Base-by-base conservation (phyloP, 2,797 vertebrate species). In the Anableps anableps region DNA sequence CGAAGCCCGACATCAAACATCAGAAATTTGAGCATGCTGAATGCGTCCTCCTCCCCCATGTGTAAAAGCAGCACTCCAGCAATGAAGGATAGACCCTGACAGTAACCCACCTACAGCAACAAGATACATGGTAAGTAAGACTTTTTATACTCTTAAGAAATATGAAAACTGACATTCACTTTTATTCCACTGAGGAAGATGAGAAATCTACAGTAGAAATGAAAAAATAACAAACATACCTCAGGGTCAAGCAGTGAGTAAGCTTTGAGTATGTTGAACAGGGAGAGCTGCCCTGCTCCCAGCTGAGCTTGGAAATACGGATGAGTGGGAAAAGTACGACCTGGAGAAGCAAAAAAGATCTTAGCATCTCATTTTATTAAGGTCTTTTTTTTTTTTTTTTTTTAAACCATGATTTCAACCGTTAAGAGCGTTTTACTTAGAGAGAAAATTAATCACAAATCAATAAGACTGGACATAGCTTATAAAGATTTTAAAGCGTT, bases 201-300 rank as follows among this genome's bases (percentile, higher is more conserved):
- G 8, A 82, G 68, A 82, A 70, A 53, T 6, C 7, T 31, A 5
- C 48, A 72, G 43, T 53, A 53, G 51, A 47, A 9, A 41, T 1
- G 21, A 34, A 48, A 76, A 41, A 4, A 62, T 4, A 43, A 41
- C 73, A 68, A 38, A 2, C 48, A 47, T 92, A 95, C 94, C 96
- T 99, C 98, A 1, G 96, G 97, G 94, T 99, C 98, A 76, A 99
- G 95, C 84, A 99, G 96, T 0, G 98, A 99, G 93, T 99, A 99
- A 82, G 98, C 98, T 90, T 99, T 99, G 90, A 99, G 93, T 79
- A 99, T 95, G 92, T 99, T 99, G 91, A 97, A 99, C 16, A 99
- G 96, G 0, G 97, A 99, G 62, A 99, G 95, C 92, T 99, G 98
- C 43, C 98, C 98, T 1, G 98, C 96, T 75, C 98, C 98, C 66